phyloP scores from a whole-genome alignment of 2,113 vertebrate genomes.

The Edolisoma coerulescens region DNA sequence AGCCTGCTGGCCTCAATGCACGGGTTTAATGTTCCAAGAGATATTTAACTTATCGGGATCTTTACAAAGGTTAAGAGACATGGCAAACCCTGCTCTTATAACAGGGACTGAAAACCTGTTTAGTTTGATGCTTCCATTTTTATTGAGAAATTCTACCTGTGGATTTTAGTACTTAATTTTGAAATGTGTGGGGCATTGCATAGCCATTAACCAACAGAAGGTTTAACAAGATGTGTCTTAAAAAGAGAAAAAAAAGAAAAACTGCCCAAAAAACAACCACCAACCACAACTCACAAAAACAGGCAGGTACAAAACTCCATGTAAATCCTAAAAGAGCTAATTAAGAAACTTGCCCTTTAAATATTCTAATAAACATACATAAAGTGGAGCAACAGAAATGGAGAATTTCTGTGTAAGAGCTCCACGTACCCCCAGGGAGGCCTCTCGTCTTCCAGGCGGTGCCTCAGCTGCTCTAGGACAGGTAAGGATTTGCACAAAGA shows the following conservation, averaged over 20 bases:
- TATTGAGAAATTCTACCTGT: background rate
- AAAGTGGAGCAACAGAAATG: background rate
- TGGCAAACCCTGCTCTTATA: background rate
- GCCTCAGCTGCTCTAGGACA: background rate
- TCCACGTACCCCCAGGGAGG: background rate
- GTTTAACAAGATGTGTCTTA: background rate
- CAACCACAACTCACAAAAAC: background rate
- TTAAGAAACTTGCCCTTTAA: background rate
- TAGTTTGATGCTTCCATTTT: background rate
- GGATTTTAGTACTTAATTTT: background rate
- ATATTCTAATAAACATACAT: background rate
- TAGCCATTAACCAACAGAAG: background rate
- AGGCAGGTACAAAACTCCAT: background rate
- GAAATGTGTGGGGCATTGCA: background rate
- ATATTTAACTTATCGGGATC: background rate
- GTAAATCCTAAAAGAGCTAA: fast-evolving
- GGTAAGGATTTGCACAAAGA: background rate
- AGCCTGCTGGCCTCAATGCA: background rate
- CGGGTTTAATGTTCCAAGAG: background rate
- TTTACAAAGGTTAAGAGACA: background rate
- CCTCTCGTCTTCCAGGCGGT: fast-evolving
- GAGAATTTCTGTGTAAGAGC: background rate
- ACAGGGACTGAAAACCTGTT: background rate
- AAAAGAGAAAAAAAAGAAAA: no score
- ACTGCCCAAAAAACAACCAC: background rate